Evolutionary conservation across 2,888 invertebrate species (phyloP).

Genomic region (Calliopum simillimum): DNA sequence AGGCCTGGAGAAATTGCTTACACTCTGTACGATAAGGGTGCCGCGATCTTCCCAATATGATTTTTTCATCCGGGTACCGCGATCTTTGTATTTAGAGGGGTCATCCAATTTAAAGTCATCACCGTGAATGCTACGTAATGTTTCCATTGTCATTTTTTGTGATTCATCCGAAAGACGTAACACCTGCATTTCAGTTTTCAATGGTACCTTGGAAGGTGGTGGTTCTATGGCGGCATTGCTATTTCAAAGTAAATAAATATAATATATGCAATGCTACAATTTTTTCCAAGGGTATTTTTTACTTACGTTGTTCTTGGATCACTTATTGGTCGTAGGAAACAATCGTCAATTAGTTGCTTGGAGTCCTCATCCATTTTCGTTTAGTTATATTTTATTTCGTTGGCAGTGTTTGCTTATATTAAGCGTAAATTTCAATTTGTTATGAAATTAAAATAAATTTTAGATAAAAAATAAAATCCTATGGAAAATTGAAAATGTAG

Average conservation of each 20-base stretch:
- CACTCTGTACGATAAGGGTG: slow-evolving; percentile 76
- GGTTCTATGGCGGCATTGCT: slow-evolving; percentile 66
- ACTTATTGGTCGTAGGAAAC: slow-evolving; percentile 72
- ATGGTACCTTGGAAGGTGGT: slow-evolving; percentile 68
- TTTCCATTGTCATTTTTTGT: slow-evolving; percentile 80
- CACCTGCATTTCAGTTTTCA: slow-evolving; percentile 82
- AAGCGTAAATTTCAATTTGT: slow-evolving; percentile 6
- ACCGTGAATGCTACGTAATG: slow-evolving; percentile 81
- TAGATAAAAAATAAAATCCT: not conserved
- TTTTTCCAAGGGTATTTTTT: not conserved
- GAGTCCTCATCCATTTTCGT: slow-evolving; percentile 71
- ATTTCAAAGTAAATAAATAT: slow-evolving; percentile 8
- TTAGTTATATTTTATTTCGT: not conserved
- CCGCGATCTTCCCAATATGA: slow-evolving; percentile 84
- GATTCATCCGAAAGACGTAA: slow-evolving; percentile 76
- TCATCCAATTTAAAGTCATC: slow-evolving; percentile 73
- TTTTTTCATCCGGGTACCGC: slow-evolving; percentile 75
- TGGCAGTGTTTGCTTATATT: not conserved
- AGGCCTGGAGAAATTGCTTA: slow-evolving; percentile 76
- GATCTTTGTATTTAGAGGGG: slow-evolving; percentile 74
- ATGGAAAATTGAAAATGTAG: slow-evolving; percentile 8
- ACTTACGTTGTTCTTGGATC: slow-evolving; percentile 48
- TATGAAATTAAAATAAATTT: slow-evolving; percentile 28
- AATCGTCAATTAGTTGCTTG: slow-evolving; percentile 73
- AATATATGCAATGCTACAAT: not conserved